Evolutionary conservation across 2,888 invertebrate genomes (phyloP).

Genomic region (Chirona hameri): DNA sequence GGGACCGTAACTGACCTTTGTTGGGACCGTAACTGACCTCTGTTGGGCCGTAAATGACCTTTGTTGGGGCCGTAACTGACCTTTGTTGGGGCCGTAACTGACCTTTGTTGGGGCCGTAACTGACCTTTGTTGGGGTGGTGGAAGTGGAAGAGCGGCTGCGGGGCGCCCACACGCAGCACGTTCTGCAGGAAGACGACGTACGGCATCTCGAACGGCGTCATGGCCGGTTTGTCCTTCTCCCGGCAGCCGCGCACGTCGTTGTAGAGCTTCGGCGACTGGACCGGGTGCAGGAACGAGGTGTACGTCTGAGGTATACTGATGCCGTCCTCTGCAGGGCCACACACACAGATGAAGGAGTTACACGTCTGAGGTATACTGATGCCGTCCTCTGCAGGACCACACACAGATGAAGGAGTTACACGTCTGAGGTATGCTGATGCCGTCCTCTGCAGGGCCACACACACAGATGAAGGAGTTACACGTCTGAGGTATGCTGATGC

Average conservation of each 20-base stretch:
- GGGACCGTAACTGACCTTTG: constrained; percentile 69
- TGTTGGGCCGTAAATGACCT: constrained; percentile 74
- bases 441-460: too few relatives aligned
- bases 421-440: too few relatives aligned
- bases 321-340: constrained; percentile 61
- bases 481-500: too few relatives aligned
- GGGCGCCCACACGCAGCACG: constrained; percentile 69
- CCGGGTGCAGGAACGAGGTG: constrained; percentile 84
- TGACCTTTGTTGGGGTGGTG: constrained; percentile 77
- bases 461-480: too few relatives aligned
- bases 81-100: constrained; percentile 74
- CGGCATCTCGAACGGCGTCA: constrained; percentile 68
- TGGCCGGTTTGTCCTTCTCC: constrained; percentile 52
- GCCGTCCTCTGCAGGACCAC: too few relatives aligned
- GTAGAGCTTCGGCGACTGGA: constrained; percentile 85
- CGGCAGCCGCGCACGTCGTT: constrained; percentile 59
- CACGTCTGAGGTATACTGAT: too few relatives aligned
- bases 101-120: constrained; percentile 77
- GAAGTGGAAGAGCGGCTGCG: constrained; percentile 78
- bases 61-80: constrained; percentile 74
- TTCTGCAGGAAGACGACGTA: constrained; percentile 92
- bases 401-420: too few relatives aligned
- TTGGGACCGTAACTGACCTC: constrained; percentile 76
- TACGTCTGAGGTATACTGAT: constrained; percentile 87
- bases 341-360: neutral